A percentile compares a stretch with the other conserved stretches of the same genome.
phyloP scores from a whole-genome alignment of 2,113 vertebrate genomes.

The Desmodus rotundus region DNA sequence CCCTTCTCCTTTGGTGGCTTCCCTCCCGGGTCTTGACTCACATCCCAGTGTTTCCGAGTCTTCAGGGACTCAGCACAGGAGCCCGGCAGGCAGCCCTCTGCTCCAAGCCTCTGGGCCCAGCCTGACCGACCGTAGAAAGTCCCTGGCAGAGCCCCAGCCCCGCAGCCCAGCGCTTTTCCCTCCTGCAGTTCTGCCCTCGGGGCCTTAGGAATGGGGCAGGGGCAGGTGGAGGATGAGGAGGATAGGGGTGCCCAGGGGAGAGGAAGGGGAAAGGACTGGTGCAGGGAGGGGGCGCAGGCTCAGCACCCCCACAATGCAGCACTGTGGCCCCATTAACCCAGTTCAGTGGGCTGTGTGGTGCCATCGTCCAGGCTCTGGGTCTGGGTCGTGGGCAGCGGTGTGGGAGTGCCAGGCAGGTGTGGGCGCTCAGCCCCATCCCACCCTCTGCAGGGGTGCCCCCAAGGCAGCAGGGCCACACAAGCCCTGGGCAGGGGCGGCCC shows the following conservation, averaged over 20 bases:
- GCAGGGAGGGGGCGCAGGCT: not conserved
- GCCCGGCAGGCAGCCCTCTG: too few relatives aligned
- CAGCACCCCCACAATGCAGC: not conserved
- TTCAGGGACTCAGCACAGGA: not conserved
- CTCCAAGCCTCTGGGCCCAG: accelerated
- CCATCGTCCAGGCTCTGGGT: not conserved
- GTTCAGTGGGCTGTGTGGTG: not conserved
- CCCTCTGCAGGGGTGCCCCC: not conserved
- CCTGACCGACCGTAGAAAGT: accelerated
- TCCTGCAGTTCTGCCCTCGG: not conserved
- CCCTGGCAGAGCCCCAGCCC: not conserved
- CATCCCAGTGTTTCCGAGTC: not conserved
- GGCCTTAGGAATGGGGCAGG: not conserved
- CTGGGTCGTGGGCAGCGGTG: not conserved
- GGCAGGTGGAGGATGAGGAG: not conserved
- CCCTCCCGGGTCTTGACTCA: not conserved
- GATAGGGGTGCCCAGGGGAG: not conserved
- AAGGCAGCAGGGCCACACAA: not conserved
- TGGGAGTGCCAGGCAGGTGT: not conserved
- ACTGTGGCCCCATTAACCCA: not conserved
- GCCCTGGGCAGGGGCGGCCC: not conserved
- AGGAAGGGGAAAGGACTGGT: accelerated
- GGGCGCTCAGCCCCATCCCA: not conserved
- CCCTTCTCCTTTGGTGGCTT: not conserved
- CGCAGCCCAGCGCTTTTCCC: not conserved